A percentile compares a stretch with the other conserved stretches of the same genome.
phyloP scores from a whole-genome alignment of 2,113 vertebrate species.

The Oreotrochilus melanogaster region DNA sequence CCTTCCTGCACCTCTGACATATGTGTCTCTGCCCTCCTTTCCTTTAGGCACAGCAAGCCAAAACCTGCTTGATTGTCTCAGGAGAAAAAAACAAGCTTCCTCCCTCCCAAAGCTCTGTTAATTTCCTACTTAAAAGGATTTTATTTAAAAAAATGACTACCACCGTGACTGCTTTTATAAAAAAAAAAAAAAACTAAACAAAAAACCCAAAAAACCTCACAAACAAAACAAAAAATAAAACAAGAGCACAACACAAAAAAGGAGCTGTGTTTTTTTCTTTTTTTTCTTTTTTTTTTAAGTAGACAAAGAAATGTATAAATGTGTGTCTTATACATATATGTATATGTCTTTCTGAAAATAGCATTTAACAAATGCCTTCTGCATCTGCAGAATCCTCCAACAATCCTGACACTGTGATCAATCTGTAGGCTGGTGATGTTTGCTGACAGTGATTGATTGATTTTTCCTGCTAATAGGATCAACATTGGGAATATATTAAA shows the following conservation, averaged over 20 bases:
- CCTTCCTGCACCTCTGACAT: not conserved
- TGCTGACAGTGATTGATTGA: slow-evolving; percentile 83
- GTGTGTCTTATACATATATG: slow-evolving; percentile 63
- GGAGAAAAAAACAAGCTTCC: not conserved
- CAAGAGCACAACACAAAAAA: not conserved
- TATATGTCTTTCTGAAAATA: slow-evolving; percentile 47
- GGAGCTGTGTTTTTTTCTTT: not conserved
- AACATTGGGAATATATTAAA: slow-evolving; percentile 55
- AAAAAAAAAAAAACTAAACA: not conserved
- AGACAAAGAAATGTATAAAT: slow-evolving; percentile 50
- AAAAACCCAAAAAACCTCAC: not conserved
- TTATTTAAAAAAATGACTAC: not conserved
- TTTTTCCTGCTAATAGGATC: slow-evolving; percentile 65
- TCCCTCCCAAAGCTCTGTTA: not conserved
- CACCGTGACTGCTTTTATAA: not conserved
- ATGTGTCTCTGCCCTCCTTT: not conserved
- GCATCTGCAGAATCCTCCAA: slow-evolving; percentile 36
- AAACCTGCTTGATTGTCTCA: not conserved
- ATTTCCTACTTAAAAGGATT: not conserved
- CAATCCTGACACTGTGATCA: slow-evolving; percentile 40
- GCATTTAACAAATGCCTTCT: slow-evolving; percentile 39
- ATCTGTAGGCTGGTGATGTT: slow-evolving; percentile 31
- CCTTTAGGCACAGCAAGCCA: not conserved
- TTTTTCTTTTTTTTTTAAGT: not conserved
- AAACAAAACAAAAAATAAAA: not conserved